phyloP scores from a whole-genome alignment of 2,113 vertebrate species.

The Myrmophylax atrothorax region DNA sequence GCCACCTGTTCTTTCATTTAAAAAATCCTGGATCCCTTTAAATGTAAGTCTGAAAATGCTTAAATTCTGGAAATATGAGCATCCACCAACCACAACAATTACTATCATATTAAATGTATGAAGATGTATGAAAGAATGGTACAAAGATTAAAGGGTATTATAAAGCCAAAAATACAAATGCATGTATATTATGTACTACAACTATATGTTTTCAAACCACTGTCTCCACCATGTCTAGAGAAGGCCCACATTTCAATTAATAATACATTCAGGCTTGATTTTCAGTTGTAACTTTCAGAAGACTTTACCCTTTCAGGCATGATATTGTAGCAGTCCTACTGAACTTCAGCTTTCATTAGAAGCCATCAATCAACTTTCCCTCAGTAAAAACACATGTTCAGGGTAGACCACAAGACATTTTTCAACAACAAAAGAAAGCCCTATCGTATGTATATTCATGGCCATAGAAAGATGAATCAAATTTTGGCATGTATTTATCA shows the following conservation, averaged over 20 bases:
- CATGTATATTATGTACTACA: conserved; percentile 2
- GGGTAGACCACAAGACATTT: conserved; percentile 15
- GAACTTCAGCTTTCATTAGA: conserved; percentile 42
- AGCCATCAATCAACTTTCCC: conserved; percentile 50
- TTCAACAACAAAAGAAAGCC: conserved; percentile 22
- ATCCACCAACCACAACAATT: conserved; percentile 41
- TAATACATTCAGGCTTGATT: conserved; percentile 39
- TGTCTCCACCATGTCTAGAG: conserved; percentile 67
- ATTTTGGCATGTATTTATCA: not conserved
- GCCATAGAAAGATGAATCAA: not conserved
- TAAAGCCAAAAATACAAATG: conserved; percentile 55
- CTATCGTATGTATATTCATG: not conserved
- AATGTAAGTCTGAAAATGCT: not conserved
- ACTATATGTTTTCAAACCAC: conserved; percentile 60
- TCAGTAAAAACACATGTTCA: conserved; percentile 56
- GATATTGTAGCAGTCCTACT: conserved; percentile 33
- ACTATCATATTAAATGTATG: conserved; percentile 53
- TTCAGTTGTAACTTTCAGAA: conserved; percentile 46
- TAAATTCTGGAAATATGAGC: conserved; percentile 5
- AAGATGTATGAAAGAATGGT: conserved; percentile 36
- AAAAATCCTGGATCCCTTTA: not conserved
- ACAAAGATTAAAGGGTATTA: conserved; percentile 61
- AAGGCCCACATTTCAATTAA: conserved; percentile 61
- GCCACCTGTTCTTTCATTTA: conserved; percentile 50
- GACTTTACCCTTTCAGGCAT: conserved; percentile 42